These are phyloP conservation scores for Caenorhabditis panamensis DNA, from an alignment of 2,888 invertebrate species.

Conservation along the genomic window DNA sequence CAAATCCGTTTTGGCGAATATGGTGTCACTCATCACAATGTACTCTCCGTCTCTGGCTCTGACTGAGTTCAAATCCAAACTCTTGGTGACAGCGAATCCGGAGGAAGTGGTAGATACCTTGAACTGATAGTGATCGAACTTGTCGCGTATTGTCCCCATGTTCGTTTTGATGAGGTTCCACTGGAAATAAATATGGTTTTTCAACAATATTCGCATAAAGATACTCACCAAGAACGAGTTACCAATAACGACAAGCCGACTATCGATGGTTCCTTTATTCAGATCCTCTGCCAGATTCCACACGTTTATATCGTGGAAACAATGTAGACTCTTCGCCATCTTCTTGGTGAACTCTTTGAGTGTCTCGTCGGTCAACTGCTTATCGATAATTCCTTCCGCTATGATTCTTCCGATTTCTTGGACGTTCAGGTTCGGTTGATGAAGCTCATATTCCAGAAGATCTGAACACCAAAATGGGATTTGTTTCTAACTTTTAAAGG, in stretches of 20 bases:
- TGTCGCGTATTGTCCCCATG: slow-evolving; percentile 49
- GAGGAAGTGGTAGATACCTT: slow-evolving; percentile 33
- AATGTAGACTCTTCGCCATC: slow-evolving; percentile 4
- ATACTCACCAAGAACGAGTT: slow-evolving; percentile 48
- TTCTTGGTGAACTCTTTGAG: slow-evolving; percentile 19
- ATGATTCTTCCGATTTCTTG: slow-evolving; percentile 51
- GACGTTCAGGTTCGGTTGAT: slow-evolving; percentile 22
- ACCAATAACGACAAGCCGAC: slow-evolving; percentile 45
- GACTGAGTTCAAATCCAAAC: slow-evolving; percentile 30
- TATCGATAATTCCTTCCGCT: slow-evolving; percentile 34
- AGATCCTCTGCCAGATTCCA: slow-evolving; percentile 30
- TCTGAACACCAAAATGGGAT: slow-evolving; percentile 6
- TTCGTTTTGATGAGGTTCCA: slow-evolving; percentile 54
- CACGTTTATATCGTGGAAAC: slow-evolving; percentile 44
- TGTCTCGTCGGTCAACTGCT: slow-evolving; percentile 17
- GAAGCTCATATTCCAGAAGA: slow-evolving; percentile 26
- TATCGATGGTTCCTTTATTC: slow-evolving; percentile 38
- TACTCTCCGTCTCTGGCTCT: slow-evolving; percentile 8
- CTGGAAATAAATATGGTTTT: slow-evolving; percentile 33
- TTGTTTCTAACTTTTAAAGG: neutral
- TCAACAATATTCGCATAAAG: neutral
- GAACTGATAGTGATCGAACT: slow-evolving; percentile 55
- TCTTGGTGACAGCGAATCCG: neutral
- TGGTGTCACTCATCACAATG: neutral
- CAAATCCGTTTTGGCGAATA: slow-evolving; percentile 28